Percentiles rank a stretch among this genome's conserved stretches.
These are phyloP conservation scores for Andrena praecox DNA, from an alignment of 2,888 invertebrate genomes.

Conservation along the genomic window DNA sequence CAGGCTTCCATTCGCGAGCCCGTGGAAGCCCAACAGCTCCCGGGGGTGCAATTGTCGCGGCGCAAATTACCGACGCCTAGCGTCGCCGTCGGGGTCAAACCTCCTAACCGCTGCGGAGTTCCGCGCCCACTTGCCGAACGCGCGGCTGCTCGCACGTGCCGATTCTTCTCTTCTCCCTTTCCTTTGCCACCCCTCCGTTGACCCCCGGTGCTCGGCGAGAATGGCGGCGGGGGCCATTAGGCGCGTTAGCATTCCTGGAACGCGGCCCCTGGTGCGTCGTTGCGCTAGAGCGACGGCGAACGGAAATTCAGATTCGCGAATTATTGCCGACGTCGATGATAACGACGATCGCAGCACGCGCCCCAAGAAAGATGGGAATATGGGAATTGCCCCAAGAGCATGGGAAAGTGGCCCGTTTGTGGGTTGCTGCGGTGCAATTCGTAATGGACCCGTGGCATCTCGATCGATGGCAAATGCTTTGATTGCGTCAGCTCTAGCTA, in stretches of 20 bases:
- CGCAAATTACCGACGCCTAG: conserved; percentile 77
- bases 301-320: conserved; percentile 19
- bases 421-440: neutral
- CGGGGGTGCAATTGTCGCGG: conserved; percentile 77
- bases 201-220: neutral
- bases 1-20: conserved; percentile 36
- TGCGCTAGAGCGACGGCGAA: neutral
- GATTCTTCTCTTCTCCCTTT: conserved; percentile 22
- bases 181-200: neutral
- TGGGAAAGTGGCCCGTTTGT: neutral
- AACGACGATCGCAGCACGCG: neutral
- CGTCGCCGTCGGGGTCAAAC: conserved; percentile 70
- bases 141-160: conserved; percentile 20
- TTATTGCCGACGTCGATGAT: neutral
- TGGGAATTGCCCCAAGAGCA: neutral
- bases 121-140: conserved; percentile 14
- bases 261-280: neutral
- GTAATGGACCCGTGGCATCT: neutral
- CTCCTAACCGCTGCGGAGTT: conserved; percentile 49
- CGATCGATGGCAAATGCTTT: neutral
- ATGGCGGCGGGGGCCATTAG: conserved; percentile 15
- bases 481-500: neutral
- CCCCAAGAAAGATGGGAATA: neutral
- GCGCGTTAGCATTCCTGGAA: conserved; percentile 16
- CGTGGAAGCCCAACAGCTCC: conserved; percentile 68